Conservation (phyloP, 2,113 vertebrate genomes). For the Paralichthys olivaceus region DNA sequence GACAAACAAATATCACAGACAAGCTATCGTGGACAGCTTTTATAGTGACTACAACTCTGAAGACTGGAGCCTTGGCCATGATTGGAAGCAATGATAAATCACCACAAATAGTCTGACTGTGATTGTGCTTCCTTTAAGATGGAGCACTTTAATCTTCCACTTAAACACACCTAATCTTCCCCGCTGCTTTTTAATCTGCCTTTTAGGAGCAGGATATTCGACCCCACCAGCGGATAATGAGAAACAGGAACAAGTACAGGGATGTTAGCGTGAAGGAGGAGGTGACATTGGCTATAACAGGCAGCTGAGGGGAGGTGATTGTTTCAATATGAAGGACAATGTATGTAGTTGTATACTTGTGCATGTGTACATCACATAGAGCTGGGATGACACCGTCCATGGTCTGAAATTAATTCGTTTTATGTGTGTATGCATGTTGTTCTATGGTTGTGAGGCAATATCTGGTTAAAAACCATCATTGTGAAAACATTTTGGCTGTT, state of each 20-base stretch:
- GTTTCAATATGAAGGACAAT: neutral
- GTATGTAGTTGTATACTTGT: constrained; percentile 2
- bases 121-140: constrained; percentile 65
- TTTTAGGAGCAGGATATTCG: constrained; percentile 36
- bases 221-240: constrained; percentile 49
- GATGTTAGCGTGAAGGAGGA: constrained; percentile 12
- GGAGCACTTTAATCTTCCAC: constrained; percentile 74
- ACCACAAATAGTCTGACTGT: constrained; percentile 36
- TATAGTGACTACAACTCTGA: constrained; percentile 23
- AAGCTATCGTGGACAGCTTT: constrained; percentile 24
- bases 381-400: constrained; percentile 88
- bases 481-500: too few species aligned
- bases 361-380: constrained; percentile 54
- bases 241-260: constrained; percentile 17
- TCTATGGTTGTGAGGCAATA: too few species aligned
- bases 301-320: constrained; percentile 14
- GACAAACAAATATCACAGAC: constrained; percentile 54
- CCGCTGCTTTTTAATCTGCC: constrained; percentile 67
- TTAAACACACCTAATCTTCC: constrained; percentile 68
- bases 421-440: neutral
- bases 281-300: constrained; percentile 27
- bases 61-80: constrained; percentile 14
- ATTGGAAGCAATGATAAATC: constrained; percentile 68
- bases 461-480: too few species aligned
- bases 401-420: constrained; percentile 38